Conservation (phyloP, 2,797 vertebrate genomes). For the Lepus townsendii region DNA sequence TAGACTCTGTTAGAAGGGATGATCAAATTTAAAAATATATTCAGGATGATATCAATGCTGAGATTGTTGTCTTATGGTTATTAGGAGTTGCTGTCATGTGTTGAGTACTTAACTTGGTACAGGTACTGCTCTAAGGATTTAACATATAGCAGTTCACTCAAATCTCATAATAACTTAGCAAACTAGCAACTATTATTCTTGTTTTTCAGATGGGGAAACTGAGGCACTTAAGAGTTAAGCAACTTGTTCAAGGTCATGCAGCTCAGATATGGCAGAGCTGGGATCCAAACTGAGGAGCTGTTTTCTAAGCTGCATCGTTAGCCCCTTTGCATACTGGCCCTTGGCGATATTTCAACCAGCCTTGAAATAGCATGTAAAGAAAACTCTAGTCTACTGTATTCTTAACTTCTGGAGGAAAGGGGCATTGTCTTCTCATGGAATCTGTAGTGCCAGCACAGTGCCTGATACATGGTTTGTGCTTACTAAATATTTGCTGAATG, state of each 20-base stretch:
- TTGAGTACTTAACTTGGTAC: not conserved
- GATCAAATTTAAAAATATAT: conserved; percentile 61
- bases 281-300: not conserved
- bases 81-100: conserved; percentile 28
- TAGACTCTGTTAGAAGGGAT: conserved; percentile 30
- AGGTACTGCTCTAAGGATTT: conserved; percentile 27
- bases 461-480: not conserved
- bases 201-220: conserved; percentile 20
- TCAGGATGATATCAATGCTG: not conserved
- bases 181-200: not conserved
- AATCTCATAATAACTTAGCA: not conserved
- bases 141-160: not conserved
- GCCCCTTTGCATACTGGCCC: not conserved
- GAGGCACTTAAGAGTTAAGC: not conserved
- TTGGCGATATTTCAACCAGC: not conserved
- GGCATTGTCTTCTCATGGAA: not conserved
- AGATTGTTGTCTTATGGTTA: conserved; percentile 51
- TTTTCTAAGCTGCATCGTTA: not conserved
- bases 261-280: not conserved
- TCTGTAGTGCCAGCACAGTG: not conserved
- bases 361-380: not conserved
- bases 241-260: not conserved
- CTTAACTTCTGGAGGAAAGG: not conserved
- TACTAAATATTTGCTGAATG: not conserved
- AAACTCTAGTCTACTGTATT: not conserved